Evolutionary conservation across 2,113 vertebrate genomes (phyloP).

Genomic region (Pituophis catenifer): DNA sequence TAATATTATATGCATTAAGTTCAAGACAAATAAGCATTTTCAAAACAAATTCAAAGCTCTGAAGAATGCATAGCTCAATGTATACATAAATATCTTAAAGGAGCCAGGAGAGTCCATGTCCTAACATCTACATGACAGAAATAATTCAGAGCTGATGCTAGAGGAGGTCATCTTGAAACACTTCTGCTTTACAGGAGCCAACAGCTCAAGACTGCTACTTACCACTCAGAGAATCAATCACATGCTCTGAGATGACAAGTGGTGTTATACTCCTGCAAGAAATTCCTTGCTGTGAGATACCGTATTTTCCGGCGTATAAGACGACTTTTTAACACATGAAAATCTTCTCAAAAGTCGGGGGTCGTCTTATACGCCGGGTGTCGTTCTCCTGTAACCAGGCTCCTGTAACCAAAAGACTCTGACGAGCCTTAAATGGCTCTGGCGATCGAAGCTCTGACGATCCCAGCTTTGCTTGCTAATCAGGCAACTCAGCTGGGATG

Average conservation of each 20-base stretch:
- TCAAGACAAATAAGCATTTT: neutral
- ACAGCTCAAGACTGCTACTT: neutral
- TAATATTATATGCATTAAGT: neutral
- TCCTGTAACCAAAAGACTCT: too few relatives aligned
- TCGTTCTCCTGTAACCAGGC: too few relatives aligned
- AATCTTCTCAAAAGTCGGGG: too few relatives aligned
- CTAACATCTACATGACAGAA: neutral
- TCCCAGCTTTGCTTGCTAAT: too few relatives aligned
- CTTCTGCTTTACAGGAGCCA: neutral
- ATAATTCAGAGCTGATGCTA: neutral
- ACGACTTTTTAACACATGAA: too few relatives aligned
- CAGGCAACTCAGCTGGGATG: too few relatives aligned
- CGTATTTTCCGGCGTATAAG: too few relatives aligned
- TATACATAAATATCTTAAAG: neutral
- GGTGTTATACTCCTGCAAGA: neutral
- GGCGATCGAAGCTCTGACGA: too few relatives aligned
- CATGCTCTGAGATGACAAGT: neutral
- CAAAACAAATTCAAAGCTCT: neutral
- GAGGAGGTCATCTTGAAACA: neutral
- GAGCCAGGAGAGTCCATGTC: too few relatives aligned
- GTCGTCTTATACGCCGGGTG: too few relatives aligned
- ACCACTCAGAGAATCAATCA: neutral
- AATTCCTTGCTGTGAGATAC: neutral
- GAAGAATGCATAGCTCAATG: neutral
- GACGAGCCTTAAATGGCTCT: too few relatives aligned